Evolutionary conservation across 2,888 invertebrate genomes (phyloP), one percentile per base, ranked within the genome.

Genomic region (Heliconius ismenius): DNA sequence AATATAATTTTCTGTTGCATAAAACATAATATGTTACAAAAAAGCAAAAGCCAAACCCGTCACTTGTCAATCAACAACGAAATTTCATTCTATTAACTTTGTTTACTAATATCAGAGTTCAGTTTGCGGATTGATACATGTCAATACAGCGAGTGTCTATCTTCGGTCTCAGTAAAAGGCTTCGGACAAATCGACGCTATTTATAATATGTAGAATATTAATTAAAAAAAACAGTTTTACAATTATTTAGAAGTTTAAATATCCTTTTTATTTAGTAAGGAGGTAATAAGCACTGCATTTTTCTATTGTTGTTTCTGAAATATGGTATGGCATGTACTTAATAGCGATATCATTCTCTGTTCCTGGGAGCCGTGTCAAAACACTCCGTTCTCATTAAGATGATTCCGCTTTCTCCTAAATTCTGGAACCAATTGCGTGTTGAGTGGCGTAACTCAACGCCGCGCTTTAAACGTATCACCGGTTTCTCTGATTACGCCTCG

Each of bases 161-260:
- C 83, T 79, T 81, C 83, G 74, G 65, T 63, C 79, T 74, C 73
- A 77, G 79, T 83, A 83, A 83, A 78, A 82, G 83, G 77, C 78
- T 76, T 68, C 76, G 78, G 80, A 80, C 77, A 79, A 78, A 83
- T 81, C 68, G 78, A 76, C 78, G 75, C 76, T 32, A 76, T 77
- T 78, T 78, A 80, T 39, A 32, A 32, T 32, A 32, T 32, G 32
- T 7, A 32, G 7, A 7, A 32, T 32, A 32, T 32, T 7, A 32
- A 32, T 7, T 7, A 58, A 7, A 24, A n/a, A 58, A 24, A 60
- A 7, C 3, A 3, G 13, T 24, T 60, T 11, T 60, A 60, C 11
- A 60, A 60, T 26, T 60, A 60, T 60, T 11, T 24, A 60, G 24
- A 26, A 2, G 24, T 26, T 1, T 24, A 24, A 9, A 60, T 13